Base-by-base conservation (phyloP, 2,797 vertebrate genomes). In the Rhadinocentrus ornatus region DNA sequence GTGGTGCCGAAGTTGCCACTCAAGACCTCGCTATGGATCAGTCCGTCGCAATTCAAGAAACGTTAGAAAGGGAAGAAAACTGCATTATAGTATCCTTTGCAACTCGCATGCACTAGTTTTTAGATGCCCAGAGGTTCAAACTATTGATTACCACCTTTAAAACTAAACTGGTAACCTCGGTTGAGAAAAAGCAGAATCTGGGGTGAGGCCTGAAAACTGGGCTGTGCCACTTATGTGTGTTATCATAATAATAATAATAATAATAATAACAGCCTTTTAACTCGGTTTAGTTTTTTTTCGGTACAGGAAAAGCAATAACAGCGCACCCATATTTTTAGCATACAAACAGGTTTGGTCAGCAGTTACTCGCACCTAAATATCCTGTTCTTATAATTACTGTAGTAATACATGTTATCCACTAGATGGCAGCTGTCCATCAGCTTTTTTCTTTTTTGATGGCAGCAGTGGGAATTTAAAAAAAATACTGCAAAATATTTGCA, bases 21-120 rank as follows among this genome's bases (percentile, higher is more conserved):
- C 41, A 34, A 63, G 60, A 66, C 50, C n/a, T 56, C 63, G 46
- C 59, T 3, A 98, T 99, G 97, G 97, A 99, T 88, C 96, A 97
- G 83, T 98, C 97, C 24, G 93, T 95, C 44, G 96, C 95, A 0
- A 95, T 98, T 87, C 96, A 97, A 81, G 96, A 98, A 89, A 94
- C 95, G 75, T 90, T 99, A 83, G 84, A 80, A 4, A 79, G 56
- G 3, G 93, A 75, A 0, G 95, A 96, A 56, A 93, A 93, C 44
- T 99, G 97, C 90, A 60, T 92, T 50, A 92, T 94, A 88, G 95
- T 98, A 99, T 99, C 97, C 96, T 97, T 92, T 86, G 0, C 1
- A 5, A 27, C 24, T n/a, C 2, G 13, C n/a, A 0, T 37, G 41
- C 6, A 7, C 6, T n/a, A 4, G 1, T 63, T 44, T 31, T 0